Base-by-base conservation (phyloP, 2,888 invertebrate genomes). In the Drosophila nigricruria region DNA sequence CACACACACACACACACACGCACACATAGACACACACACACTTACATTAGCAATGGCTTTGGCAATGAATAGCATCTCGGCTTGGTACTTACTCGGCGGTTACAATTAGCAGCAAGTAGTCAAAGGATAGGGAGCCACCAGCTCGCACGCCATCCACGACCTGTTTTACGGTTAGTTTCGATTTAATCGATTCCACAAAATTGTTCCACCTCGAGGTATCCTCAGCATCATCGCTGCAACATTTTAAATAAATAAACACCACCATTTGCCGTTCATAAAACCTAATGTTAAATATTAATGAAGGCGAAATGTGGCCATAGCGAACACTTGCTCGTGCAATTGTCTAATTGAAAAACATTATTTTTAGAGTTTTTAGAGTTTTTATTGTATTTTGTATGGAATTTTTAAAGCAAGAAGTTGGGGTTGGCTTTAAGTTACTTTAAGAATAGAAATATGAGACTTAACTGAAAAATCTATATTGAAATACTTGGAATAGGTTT, bases 81-180 rank as follows among this genome's bases (percentile, higher is more conserved):
- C 6, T 14, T 2, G 10, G 23, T 70, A 93, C 95, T 94, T 94
- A 97, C 97, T 97, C 96, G 53, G 97, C 97, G 34, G 97, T 96
- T 70, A 97, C 94, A 71, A 97, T 95, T 67, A 97, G 93, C 70
- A 96, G 94, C 16, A 97, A 94, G 90, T 96, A 97, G 93, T 97
- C 97, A 91, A 97, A 97, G 1, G 97, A 96, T 50, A 97, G 93
- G 77, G 95, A 94, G 30, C 97, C 97, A n/a, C 96, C 96, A 18
- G 95, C 82, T 30, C 93, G 91, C 9, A 96, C 97, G 12, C 96
- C 96, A 80, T 96, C 96, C 1, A 97, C 97, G 1, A 97, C 97
- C 93, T 96, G 96, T 81, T 96, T 96, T 42, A 97, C 96, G 3
- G 96, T 96, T 80, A 97, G 92, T 89, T 96, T 96, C 0, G 96